Base-by-base conservation (phyloP, 1,140 invertebrate genomes). In the Periplaneta americana region DNA sequence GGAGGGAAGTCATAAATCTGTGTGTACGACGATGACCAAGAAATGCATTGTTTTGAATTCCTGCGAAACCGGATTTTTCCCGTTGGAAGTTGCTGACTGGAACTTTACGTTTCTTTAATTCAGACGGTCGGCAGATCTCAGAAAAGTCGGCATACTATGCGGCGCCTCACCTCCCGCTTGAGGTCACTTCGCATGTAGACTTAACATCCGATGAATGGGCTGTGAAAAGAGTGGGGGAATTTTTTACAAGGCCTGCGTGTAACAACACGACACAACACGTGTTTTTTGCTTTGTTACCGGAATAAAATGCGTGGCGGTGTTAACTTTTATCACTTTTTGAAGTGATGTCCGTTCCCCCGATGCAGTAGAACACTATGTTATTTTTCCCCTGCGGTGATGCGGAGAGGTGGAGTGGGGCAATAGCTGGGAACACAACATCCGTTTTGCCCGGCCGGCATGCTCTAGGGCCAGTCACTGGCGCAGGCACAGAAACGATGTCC, bases 401-500 rank as follows among this genome's bases (percentile, higher is more conserved):
- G 48, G 48, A n/a, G 48, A n/a, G 4, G 48, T 28, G 48, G 28
- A 66, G 48, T 22, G 48, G 28, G 48, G 48, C 48, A 66, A 66
- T n/a, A n/a, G 48, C n/a, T 66, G 48, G 48, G 48, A 66, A 66
- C 48, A 28, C 48, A 66, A 66, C 48, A 66, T 66, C 48, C 48
- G 48, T 22, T 8, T 13, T 15, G 39, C 39, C 17, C 37, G 37
- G 37, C 11, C 37, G 37, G 1, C 39, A 22, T 48, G 48, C 48
- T 66, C 48, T 66, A 66, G 48, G 48, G 48, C n/a, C 48, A 66
- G 48, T 34, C 75, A 75, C 33, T 34, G 75, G 33, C 75, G 75
- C 75, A 34, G 75, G 34, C 76, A 66, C 32, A 78, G 36, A 32
- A 37, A 31, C 80, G 66, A 34, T 80, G 37, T 80, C 80, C 80